These are phyloP conservation scores for Leucania comma DNA, from an alignment of 2,888 invertebrate species.

Conservation along the genomic window DNA sequence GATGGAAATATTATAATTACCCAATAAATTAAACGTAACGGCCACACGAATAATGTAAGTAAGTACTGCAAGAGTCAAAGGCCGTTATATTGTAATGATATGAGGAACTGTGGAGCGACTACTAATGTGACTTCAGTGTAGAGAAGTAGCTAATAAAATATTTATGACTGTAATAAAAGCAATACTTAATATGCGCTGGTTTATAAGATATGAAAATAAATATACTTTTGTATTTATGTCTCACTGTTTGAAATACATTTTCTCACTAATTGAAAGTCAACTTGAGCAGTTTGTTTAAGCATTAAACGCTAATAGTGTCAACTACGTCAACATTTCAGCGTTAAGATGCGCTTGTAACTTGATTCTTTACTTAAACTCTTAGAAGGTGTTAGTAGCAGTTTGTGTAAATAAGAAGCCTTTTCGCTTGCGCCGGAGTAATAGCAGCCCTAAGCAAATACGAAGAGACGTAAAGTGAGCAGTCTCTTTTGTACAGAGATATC, in stretches of 20 bases:
- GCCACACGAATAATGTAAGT: constrained; percentile 17
- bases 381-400: constrained; percentile 71
- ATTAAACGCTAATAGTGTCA: constrained; percentile 47
- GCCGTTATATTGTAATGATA: constrained; percentile 22
- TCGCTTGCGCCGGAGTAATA: constrained; percentile 65
- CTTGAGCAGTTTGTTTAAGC: constrained; percentile 29
- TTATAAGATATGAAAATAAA: constrained; percentile 27
- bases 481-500: constrained; percentile 60
- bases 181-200: constrained; percentile 52
- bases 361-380: constrained; percentile 77
- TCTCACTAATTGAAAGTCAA: constrained; percentile 40
- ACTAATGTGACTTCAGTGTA: constrained; percentile 31
- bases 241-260: constrained; percentile 9
- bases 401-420: constrained; percentile 71
- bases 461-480: constrained; percentile 66
- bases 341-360: constrained; percentile 62
- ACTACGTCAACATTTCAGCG: constrained; percentile 32
- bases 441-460: constrained; percentile 71
- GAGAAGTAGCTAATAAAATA: constrained; percentile 53
- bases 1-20: constrained; percentile 55
- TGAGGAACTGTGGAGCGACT: constrained; percentile 7
- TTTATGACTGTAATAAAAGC: constrained; percentile 55
- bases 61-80: constrained; percentile 8
- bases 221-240: constrained; percentile 21
- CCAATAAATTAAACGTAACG: constrained; percentile 49